Evolutionary conservation across 2,113 vertebrate species (phyloP).

Genomic region (Willisornis vidua): DNA sequence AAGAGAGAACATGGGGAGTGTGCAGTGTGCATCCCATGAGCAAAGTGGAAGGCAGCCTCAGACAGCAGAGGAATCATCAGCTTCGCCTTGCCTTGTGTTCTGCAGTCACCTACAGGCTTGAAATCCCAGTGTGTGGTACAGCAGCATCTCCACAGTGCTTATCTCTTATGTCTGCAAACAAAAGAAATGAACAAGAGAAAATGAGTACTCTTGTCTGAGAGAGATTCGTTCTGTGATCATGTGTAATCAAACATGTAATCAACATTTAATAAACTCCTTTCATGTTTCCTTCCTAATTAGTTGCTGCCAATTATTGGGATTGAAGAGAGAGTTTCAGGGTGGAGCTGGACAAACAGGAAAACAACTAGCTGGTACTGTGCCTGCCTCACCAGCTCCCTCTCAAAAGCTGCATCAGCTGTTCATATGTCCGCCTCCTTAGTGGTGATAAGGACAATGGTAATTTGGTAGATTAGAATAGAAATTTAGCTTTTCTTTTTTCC

Average conservation of each 20-base stretch:
- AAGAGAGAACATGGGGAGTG: background rate
- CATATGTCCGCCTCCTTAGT: background rate
- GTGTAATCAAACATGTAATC: conserved; percentile 44
- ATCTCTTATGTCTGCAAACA: background rate
- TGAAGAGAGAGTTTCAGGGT: background rate
- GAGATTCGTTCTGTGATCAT: conserved; percentile 7
- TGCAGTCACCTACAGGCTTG: background rate
- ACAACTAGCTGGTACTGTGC: background rate
- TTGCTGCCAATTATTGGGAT: background rate
- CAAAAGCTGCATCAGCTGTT: conserved; percentile 1
- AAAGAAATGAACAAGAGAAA: conserved; percentile 8
- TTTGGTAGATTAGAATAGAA: conserved; percentile 3
- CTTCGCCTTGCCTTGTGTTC: background rate
- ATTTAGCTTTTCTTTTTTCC: background rate
- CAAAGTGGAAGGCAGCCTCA: background rate
- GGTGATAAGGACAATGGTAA: background rate
- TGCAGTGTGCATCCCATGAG: background rate
- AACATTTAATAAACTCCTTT: background rate
- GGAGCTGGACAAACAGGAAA: background rate
- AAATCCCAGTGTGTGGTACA: background rate
- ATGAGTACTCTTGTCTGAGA: background rate
- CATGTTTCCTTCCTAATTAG: conserved; percentile 44
- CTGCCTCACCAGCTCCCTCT: background rate
- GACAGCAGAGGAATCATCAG: background rate
- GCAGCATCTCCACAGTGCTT: background rate